Base-by-base conservation (phyloP, 1,140 invertebrate genomes). In the Drosophila ficusphila region DNA sequence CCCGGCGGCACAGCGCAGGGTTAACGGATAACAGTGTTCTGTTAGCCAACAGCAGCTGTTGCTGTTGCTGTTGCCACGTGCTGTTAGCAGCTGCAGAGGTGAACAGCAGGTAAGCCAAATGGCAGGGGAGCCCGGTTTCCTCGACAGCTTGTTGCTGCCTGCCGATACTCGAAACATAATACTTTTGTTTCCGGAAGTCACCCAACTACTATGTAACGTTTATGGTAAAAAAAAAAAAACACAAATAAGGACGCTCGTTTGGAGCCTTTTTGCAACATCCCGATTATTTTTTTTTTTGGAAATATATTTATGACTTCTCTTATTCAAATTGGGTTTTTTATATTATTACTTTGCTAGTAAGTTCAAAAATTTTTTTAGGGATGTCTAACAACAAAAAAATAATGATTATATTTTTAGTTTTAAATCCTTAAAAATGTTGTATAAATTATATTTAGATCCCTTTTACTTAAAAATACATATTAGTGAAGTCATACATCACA, bases 41-140 rank as follows among this genome's bases (percentile, higher is more conserved):
- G 51, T 75, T 64, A 44, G 33, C 6, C 31, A 36, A 36, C 48
- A 68, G 36, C 36, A 29, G 36, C 48, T 74, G 56, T 42, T 57
- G 65, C 48, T 74, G 56, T 42, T 57, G 65, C 42, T 62, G 53
- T 49, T 47, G 60, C 42, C 76, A 70, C 76, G 76, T 79, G 73
- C 73, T 73, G 60, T 73, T 73, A 64, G 64, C 78, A 81, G 73
- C 78, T 81, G 79, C 58, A 48, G 12, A 34, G 51, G 52, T 39
- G 38, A 54, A 38, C 52, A 16, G 29, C 74, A 75, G 60, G 44
- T 71, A 79, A 79, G 25, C 46, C 47, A 33, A 4, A 12, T 39
- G 61, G 57, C 39, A 6, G n/a, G 18, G 38, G 23, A 31, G 18
- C 18, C 14, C 41, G 19, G 25, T 49, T 47, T 25, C 25, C 14